phyloP scores from a whole-genome alignment of 1,140 invertebrate species.

The Pollicipes pollicipes region DNA sequence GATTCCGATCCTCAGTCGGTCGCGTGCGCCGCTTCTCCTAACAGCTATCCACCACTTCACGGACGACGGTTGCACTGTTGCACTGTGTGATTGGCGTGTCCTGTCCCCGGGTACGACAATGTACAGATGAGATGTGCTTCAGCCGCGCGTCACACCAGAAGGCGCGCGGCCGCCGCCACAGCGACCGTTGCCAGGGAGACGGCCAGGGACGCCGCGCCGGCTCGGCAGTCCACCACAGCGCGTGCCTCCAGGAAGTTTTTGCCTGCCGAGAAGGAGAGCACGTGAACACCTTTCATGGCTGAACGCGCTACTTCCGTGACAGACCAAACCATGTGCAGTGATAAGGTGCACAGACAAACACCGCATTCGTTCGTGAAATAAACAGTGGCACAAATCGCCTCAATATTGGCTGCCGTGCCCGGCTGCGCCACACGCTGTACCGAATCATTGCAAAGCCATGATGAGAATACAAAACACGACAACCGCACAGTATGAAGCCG shows the following conservation, averaged over 20 bases:
- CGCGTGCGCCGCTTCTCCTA: too few species aligned
- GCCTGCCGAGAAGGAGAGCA: slow-evolving; percentile 26
- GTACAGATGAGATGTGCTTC: too few species aligned
- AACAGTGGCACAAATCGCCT: neutral
- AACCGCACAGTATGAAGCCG: too few species aligned
- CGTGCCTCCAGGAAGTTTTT: slow-evolving; percentile 54
- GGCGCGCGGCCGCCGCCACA: neutral
- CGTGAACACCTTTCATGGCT: slow-evolving; percentile 38
- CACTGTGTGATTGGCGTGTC: too few species aligned
- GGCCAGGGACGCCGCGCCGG: slow-evolving; percentile 26
- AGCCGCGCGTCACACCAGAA: neutral
- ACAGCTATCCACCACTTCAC: too few species aligned
- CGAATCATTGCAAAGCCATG: too few species aligned
- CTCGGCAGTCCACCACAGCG: slow-evolving; percentile 54
- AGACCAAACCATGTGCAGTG: slow-evolving; percentile 29
- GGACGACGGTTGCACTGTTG: too few species aligned
- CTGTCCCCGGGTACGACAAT: too few species aligned
- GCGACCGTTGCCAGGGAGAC: neutral
- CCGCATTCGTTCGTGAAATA: neutral
- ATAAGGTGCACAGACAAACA: neutral
- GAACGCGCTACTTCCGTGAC: slow-evolving; percentile 39
- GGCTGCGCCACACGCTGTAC: too few species aligned
- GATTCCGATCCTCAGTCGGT: too few species aligned
- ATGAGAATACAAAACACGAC: too few species aligned
- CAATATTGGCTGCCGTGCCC: neutral